Evolutionary conservation across 1,140 invertebrate species (phyloP).

Genomic region (Ceratosolen fusciceps): DNA sequence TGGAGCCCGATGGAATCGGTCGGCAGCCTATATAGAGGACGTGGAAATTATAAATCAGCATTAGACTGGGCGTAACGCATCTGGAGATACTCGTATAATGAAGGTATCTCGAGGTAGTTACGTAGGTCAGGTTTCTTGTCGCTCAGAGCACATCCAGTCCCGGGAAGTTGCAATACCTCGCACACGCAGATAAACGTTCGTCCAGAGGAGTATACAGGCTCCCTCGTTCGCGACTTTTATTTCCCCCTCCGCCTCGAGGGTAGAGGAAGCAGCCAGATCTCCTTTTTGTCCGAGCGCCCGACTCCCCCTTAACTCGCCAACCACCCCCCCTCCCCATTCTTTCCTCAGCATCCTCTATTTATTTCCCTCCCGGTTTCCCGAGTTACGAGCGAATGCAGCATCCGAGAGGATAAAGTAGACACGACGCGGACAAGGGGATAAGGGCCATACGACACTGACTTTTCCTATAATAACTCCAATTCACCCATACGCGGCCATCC

Average conservation of each 20-base stretch:
- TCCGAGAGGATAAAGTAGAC: slow-evolving; percentile 6
- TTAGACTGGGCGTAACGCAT: not conserved
- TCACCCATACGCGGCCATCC: not conserved
- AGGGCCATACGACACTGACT: not conserved
- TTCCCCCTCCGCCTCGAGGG: not conserved
- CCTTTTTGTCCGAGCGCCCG: not conserved
- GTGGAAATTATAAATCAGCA: too few species aligned
- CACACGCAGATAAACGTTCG: not conserved
- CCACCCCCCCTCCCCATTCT: too few species aligned
- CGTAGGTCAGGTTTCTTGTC: not conserved
- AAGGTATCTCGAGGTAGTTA: not conserved
- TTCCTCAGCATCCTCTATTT: slow-evolving; percentile 7
- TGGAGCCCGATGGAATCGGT: too few species aligned
- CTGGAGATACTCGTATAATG: slow-evolving; percentile 5
- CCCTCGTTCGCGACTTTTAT: not conserved
- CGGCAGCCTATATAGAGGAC: too few species aligned
- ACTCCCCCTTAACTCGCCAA: not conserved
- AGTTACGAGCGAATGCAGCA: not conserved
- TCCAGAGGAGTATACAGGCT: not conserved
- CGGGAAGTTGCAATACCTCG: not conserved
- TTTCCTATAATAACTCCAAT: slow-evolving; percentile 21
- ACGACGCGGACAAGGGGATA: not conserved
- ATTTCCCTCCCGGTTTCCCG: slow-evolving; percentile 10
- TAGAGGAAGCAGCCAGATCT: not conserved
- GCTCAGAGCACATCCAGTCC: not conserved